These are phyloP conservation scores for Dasyprocta punctata DNA, from an alignment of 2,113 vertebrate genomes.

Conservation along the genomic window DNA sequence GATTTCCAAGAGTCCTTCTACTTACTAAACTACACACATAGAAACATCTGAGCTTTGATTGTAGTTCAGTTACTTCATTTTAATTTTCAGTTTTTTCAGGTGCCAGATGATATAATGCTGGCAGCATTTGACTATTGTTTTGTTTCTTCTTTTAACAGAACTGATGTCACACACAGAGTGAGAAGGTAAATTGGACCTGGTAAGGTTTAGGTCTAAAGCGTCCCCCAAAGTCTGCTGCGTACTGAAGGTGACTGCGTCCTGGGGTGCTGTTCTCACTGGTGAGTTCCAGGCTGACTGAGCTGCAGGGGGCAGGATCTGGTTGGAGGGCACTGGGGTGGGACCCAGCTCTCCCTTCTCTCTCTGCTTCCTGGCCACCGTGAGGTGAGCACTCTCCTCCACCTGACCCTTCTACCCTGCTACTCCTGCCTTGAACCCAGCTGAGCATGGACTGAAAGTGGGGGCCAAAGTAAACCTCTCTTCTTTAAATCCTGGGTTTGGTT, in stretches of 20 bases:
- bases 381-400: neutral
- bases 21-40: neutral
- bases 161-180: neutral
- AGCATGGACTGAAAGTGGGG: neutral
- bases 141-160: neutral
- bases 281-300: neutral
- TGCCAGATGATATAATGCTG: neutral
- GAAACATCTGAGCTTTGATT: neutral
- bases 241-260: too few species aligned
- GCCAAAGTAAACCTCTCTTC: neutral
- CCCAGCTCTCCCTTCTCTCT: neutral
- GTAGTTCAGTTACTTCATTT: neutral
- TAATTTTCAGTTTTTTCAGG: neutral
- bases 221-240: too few species aligned
- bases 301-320: neutral
- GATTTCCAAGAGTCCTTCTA: neutral
- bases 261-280: neutral
- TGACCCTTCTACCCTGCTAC: neutral
- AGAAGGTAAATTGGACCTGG: neutral
- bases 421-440: neutral
- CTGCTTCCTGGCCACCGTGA: neutral
- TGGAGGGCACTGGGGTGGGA: neutral
- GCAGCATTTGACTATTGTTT: neutral
- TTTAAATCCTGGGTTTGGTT: neutral
- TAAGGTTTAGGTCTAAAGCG: neutral